phyloP scores from a whole-genome alignment of 2,797 vertebrate genomes.

The Staurois parvus region DNA sequence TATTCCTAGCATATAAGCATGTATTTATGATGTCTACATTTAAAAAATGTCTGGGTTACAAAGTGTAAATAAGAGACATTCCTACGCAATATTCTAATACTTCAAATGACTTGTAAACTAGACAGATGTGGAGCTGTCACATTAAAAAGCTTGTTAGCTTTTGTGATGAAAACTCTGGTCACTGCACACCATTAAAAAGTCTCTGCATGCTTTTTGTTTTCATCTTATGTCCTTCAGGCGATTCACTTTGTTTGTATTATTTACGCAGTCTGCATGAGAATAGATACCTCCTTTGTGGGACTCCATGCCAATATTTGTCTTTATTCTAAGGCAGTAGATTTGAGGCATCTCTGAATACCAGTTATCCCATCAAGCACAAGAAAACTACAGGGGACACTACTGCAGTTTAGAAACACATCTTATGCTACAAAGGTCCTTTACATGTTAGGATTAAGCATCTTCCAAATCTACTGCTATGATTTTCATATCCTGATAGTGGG shows the following conservation, averaged over 20 bases:
- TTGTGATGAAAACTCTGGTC: conserved; percentile 25
- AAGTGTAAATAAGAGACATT: not conserved
- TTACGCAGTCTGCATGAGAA: conserved; percentile 49
- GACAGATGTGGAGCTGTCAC: not conserved
- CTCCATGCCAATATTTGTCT: conserved; percentile 23
- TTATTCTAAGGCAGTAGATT: not conserved
- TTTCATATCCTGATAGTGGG: not conserved
- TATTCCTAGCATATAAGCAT: no score
- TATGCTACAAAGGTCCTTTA: not conserved
- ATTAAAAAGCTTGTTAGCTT: conserved; percentile 14
- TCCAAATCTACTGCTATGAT: not conserved
- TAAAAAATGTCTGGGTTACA: no score
- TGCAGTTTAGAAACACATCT: not conserved
- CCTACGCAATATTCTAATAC: not conserved
- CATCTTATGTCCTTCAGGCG: conserved; percentile 37
- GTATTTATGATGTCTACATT: no score
- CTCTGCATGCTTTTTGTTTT: conserved; percentile 15
- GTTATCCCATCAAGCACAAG: not conserved
- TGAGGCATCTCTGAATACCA: conserved; percentile 15
- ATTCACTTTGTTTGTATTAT: conserved; percentile 40
- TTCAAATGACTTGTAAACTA: not conserved
- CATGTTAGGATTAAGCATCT: not conserved
- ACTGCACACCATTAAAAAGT: conserved; percentile 31
- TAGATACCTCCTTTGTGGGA: conserved; percentile 16
- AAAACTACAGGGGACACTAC: not conserved